Evolutionary conservation across 2,888 invertebrate genomes (phyloP), one percentile per base, ranked within the genome.

Genomic region (Hofmannophila pseudospretella): DNA sequence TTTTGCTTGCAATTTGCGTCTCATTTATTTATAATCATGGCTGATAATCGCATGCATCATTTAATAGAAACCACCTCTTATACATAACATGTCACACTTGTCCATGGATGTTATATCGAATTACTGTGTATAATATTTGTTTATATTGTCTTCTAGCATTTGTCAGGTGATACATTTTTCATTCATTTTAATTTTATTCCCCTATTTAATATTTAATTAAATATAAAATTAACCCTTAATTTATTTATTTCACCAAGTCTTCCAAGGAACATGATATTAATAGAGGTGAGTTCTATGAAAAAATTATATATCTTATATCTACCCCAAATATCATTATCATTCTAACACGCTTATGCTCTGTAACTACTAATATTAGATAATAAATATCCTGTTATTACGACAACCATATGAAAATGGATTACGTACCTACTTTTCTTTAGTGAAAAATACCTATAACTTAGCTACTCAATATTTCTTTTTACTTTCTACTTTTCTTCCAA

Each of bases 101-200:
- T 67, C 74, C 80, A 84, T 79, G 71, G 62, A 76, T 76, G 73
- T 79, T 76, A 76, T 53, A 59, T 79, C 72, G 72, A 66, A 45
- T 47, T 68, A 62, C 56, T 54, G 52, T 28, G 14, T 14, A 28
- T n/a, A 2, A 22, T 22, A 22, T 7, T 4, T 22, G 12, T 13
- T 12, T 25, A 25, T 4, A 11, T 25, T 23, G 23, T 43, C 89
- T 90, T 90, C 90, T 84, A 90, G 90, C 89, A 85, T 89, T 89
- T 89, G 89, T 86, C 89, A 90, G 90, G 90, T 65, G 85, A 88
- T 81, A 88, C 88, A 77, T 71, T 76, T 72, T 81, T 81, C 72
- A 82, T 41, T 38, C 26, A 32, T 33, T 32, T 7, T 8, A 20
- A 20, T 20, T 7, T 7, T 7, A 25, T 27, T 11, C 7, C 10